These are phyloP conservation scores for Myotis yumanensis DNA, from an alignment of 2,113 vertebrate species.

Conservation along the genomic window DNA sequence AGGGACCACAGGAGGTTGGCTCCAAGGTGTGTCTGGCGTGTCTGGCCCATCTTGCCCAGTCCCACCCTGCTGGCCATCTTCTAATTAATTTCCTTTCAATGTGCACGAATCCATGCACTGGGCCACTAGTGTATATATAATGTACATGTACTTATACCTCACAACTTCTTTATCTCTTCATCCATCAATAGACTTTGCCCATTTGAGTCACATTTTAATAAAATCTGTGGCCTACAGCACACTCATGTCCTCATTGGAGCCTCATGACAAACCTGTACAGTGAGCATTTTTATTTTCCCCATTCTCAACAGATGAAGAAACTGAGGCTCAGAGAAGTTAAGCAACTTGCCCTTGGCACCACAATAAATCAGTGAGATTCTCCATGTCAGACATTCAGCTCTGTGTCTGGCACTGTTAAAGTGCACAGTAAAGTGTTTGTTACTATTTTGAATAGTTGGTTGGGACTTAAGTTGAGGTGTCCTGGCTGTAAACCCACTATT, in stretches of 20 bases:
- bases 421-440: background rate
- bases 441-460: background rate
- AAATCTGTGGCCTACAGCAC: background rate
- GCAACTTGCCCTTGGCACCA: background rate
- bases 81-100: no score
- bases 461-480: background rate
- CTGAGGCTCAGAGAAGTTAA: background rate
- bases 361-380: background rate
- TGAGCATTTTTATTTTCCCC: background rate
- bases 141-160: background rate
- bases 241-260: background rate
- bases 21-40: no score
- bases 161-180: background rate
- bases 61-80: no score
- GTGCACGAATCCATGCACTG: no score
- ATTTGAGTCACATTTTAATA: background rate
- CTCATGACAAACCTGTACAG: background rate
- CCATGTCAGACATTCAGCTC: background rate
- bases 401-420: background rate
- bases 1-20: no score
- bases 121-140: no score
- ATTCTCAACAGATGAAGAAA: conserved; percentile 18
- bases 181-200: background rate
- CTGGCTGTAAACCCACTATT: background rate
- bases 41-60: no score